phyloP scores from a whole-genome alignment of 2,113 vertebrate species.

The Erinaceus europaeus region DNA sequence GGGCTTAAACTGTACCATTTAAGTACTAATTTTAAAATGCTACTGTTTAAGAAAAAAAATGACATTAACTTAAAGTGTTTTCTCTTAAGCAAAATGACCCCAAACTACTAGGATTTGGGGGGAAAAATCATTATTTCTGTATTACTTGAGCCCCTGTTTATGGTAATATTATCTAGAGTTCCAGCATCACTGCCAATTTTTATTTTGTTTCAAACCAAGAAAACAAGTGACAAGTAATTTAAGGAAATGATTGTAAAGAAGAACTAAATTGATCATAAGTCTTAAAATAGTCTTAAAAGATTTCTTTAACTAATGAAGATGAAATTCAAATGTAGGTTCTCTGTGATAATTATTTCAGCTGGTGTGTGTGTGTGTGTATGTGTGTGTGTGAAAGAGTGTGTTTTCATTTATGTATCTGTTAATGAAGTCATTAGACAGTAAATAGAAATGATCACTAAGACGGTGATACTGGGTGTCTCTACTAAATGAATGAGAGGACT shows the following conservation, averaged over 20 bases:
- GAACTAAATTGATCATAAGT: background rate
- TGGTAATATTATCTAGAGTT: background rate
- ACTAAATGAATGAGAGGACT: background rate
- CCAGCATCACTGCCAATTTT: background rate
- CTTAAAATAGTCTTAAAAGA: background rate
- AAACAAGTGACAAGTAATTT: constrained; percentile 2
- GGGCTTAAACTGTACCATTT: background rate
- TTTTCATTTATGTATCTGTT: background rate
- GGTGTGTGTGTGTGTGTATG: rapidly evolving
- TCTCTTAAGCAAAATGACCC: background rate
- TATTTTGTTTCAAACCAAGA: constrained; percentile 41
- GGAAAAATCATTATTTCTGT: background rate
- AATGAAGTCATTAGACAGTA: constrained; percentile 2
- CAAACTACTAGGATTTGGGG: background rate
- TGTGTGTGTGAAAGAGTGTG: background rate
- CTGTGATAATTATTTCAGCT: background rate
- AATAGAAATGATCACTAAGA: constrained; percentile 23
- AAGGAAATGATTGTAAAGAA: constrained; percentile 13
- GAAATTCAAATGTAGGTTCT: background rate
- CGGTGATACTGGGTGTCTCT: background rate
- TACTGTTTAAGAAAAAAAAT: background rate
- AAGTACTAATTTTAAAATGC: background rate
- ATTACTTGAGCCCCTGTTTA: background rate
- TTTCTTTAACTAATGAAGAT: background rate
- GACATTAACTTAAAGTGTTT: background rate